Conservation (phyloP, 53 echinoderm and acorn worm genomes). For the Pentamera pediparva region DNA sequence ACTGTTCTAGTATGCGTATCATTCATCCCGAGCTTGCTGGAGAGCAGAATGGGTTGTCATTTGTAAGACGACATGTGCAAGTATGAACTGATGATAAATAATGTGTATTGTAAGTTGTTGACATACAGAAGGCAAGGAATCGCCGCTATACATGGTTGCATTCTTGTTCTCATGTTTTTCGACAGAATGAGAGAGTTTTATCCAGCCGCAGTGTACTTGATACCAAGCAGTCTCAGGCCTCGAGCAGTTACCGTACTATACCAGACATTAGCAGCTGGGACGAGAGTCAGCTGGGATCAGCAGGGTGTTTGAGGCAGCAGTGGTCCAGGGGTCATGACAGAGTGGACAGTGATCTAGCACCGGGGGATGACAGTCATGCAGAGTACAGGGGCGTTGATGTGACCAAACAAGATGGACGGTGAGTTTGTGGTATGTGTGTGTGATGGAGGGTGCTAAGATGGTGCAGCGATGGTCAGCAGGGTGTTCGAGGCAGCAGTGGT, state of each 20-base stretch:
- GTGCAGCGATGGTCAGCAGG: neutral
- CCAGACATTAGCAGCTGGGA: conserved; percentile 72
- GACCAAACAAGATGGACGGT: conserved; percentile 18
- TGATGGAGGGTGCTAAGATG: neutral
- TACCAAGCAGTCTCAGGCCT: conserved; percentile 5
- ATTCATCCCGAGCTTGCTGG: too few species aligned
- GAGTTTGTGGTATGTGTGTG: neutral
- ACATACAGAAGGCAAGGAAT: too few species aligned
- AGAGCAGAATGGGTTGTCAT: too few species aligned
- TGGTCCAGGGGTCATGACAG: conserved; percentile 29
- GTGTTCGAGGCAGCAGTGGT: neutral
- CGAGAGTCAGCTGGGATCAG: conserved; percentile 90
- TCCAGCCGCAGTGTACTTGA: neutral
- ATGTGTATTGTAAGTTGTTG: too few species aligned
- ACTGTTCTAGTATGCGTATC: too few species aligned
- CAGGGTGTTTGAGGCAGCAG: conserved; percentile 57
- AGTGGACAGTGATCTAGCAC: conserved; percentile 75
- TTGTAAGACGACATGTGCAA: too few species aligned
- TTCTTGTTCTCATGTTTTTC: too few species aligned
- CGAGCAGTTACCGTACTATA: conserved; percentile 57
- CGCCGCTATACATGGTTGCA: too few species aligned
- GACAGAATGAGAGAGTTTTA: conserved; percentile 1
- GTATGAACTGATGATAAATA: too few species aligned
- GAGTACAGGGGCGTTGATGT: conserved; percentile 64
- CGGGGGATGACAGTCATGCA: conserved; percentile 81